Base-by-base conservation (phyloP, 37 sponge, comb jelly and placozoan genomes). In the Spongilla lacustris region DNA sequence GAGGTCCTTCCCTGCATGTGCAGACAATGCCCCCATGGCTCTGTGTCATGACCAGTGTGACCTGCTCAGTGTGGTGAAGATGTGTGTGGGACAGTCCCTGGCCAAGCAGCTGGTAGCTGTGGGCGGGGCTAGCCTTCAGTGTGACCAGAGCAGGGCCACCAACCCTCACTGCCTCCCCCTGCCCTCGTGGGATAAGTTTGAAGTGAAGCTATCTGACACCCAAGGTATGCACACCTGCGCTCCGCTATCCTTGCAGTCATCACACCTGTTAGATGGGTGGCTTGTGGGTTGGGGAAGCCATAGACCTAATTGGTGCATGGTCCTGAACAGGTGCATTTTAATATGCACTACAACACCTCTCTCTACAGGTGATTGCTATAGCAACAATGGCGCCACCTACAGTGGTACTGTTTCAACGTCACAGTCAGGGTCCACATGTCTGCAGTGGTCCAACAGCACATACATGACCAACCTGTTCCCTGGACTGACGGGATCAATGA, bases 361-460 rank as follows among this genome's bases (percentile, higher is more conserved):
- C 6, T 41, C 58, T 14, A 58, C 58, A 58, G 58, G 58, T 58
- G 21, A 10, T 58, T 58, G 58, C 21, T 58, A 58, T 0, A 69
- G 12, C 24, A 74, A 83, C 71, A 72, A 83, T 2, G 92, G 92
- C 0, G 22, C 75, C 9, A 49, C 50, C 19, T 91, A 91, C 71
- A 73, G 24, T 73, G 92, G 92, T 14, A 73, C 66, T 23, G 71
- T 79, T 22, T 77, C 32, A 27, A 21, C 25, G 25, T 87, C 84
- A 12, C 70, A 25, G 30, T 36, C 37, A 67, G 92, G 92, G 0
- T 72, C 24, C 21, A 6, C 58, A 0, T 91, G 92, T 77, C 80
- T 77, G 69, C 6, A 48, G 37, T 91, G 92, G 92, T 84, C 88
- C 1, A 83, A 91, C 74, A 29, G 50, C 23, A 83, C 76, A 13